Evolutionary conservation across 2,797 vertebrate genomes (phyloP), one percentile per base, ranked within the genome.

Genomic region (Eospalax fontanierii): DNA sequence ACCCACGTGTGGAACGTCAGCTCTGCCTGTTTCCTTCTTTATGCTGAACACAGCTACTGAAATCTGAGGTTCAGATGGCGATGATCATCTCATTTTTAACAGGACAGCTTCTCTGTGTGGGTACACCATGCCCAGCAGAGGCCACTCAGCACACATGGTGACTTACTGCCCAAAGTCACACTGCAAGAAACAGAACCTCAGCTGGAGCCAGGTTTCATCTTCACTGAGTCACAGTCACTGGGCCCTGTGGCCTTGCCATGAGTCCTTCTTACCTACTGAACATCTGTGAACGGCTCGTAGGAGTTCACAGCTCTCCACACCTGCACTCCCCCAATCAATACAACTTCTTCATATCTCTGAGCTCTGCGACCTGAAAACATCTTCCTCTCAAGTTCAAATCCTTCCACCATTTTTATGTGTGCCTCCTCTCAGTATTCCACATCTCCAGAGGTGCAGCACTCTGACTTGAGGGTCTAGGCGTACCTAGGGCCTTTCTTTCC

Each of bases 1-100:
- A 11, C 1, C 26, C 11, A 2, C 19, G 26, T 6, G 3, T 0
- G 8, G 71, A n/a, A 15, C 15, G 6, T 76, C 26, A 4, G 57
- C 9, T 68, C 10, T 35, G 0, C 5, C 35, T 18, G 2, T 9
- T 19, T 73, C 16, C 57, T 63, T 33, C 73, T 38, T 26, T 10
- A 24, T 19, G 24, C 7, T 12, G 43, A 22, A 3, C 12, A 19
- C 2, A 0, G 8, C 59, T 66, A 1, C 16, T 14, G 11, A 35
- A 24, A 33, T 2, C 9, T 30, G 46, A 26, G 19, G n/a, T 33
- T 70, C 61, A 6, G 21, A 30, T 1, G 4, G 33, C 30, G 1
- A 9, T 0, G 10, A 18, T n/a, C 35, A 50, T 16, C 43, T 65
- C 70, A 28, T 22, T 71, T n/a, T 38, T 4, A n/a, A 33, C 33